These are phyloP conservation scores for Drosophila sordidula DNA, from an alignment of 2,888 invertebrate genomes.

Conservation along the genomic window DNA sequence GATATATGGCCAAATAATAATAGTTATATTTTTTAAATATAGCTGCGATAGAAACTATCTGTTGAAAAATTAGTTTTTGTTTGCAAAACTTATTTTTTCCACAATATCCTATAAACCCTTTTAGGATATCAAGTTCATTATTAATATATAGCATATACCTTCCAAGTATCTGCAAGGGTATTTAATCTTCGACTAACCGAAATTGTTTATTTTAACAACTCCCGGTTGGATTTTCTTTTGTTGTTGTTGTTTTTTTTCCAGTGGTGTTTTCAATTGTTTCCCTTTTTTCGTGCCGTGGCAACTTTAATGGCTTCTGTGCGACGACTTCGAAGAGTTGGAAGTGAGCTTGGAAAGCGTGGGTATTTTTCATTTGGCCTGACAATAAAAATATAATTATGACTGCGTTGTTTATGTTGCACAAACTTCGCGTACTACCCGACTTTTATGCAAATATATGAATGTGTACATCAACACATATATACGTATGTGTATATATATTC, in stretches of 20 bases:
- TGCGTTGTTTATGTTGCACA: constrained; percentile 53
- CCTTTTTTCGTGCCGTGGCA: constrained; percentile 53
- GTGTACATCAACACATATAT: constrained; percentile 3
- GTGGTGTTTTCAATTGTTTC: constrained; percentile 47
- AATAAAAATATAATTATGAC: constrained; percentile 68
- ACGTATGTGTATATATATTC: background rate
- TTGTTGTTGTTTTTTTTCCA: constrained; percentile 10
- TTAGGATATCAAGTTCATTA: too few relatives aligned
- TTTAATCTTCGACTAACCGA: background rate
- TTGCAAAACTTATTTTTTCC: too few relatives aligned
- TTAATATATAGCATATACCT: too few relatives aligned
- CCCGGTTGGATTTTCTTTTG: constrained; percentile 18
- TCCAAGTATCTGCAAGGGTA: background rate
- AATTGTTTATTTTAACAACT: constrained; percentile 15
- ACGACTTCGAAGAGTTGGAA: constrained; percentile 38
- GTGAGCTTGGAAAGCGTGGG: constrained; percentile 64
- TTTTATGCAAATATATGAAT: constrained; percentile 22
- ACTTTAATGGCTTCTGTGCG: constrained; percentile 67
- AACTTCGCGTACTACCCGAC: constrained; percentile 8
- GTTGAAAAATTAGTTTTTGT: too few relatives aligned
- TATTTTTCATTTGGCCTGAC: constrained; percentile 62
- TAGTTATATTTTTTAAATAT: too few relatives aligned
- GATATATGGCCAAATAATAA: too few relatives aligned
- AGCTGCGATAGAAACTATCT: too few relatives aligned
- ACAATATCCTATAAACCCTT: too few relatives aligned